phyloP scores from a whole-genome alignment of 2,888 invertebrate genomes.

The Cheilosia variabilis region DNA sequence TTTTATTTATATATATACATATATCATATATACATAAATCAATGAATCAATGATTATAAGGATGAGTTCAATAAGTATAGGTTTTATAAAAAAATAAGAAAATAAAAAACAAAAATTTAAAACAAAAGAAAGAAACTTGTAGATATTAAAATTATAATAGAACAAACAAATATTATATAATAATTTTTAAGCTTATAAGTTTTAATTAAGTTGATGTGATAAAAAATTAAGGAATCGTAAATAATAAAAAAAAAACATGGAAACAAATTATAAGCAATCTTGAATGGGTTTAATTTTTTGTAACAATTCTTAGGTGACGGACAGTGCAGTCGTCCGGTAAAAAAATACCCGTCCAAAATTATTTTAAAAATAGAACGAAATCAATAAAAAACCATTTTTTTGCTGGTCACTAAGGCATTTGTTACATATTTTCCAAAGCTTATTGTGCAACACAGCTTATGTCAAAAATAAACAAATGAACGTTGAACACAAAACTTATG shows the following conservation, averaged over 20 bases:
- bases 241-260: constrained; percentile 59
- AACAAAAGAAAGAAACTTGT: constrained; percentile 49
- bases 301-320: background rate
- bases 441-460: no score
- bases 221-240: constrained; percentile 70
- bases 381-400: no score
- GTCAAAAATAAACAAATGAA: no score
- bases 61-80: constrained; percentile 56
- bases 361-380: no score
- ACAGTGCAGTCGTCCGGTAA: no score
- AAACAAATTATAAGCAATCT: constrained; percentile 29
- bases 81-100: constrained; percentile 58
- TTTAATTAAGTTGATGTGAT: constrained; percentile 76
- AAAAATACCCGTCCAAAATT: no score
- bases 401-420: no score
- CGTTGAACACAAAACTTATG: no score
- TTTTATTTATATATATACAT: constrained; percentile 31
- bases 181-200: constrained; percentile 66
- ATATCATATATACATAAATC: constrained; percentile 9
- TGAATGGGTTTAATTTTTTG: background rate
- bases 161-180: constrained; percentile 18
- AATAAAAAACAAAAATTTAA: background rate
- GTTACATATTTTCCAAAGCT: no score
- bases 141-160: constrained; percentile 65
- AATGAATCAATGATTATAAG: constrained; percentile 45